Percentiles rank a stretch among this genome's conserved stretches.
Evolutionary conservation across 2,797 vertebrate species (phyloP).

Genomic region (Halcyon badia): DNA sequence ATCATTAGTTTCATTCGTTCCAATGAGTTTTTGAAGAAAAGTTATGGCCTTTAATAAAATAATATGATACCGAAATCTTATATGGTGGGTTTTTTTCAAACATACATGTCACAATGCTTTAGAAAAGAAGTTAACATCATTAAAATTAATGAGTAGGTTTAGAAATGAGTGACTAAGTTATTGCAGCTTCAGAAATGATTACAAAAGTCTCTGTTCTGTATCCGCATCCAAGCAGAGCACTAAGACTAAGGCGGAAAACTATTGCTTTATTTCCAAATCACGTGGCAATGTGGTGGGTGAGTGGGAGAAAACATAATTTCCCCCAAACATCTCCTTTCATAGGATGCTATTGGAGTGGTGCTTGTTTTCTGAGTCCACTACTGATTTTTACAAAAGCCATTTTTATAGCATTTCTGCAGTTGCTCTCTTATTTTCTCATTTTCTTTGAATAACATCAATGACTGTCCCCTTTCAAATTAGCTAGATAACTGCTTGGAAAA

Average conservation of each 20-base stretch:
- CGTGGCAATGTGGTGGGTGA: rapidly evolving
- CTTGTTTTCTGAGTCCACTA: neutral
- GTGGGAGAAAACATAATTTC: neutral
- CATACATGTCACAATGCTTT: neutral
- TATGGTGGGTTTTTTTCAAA: neutral
- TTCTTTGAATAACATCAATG: neutral
- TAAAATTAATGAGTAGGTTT: constrained; percentile 23
- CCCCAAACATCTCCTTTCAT: neutral
- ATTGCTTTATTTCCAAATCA: neutral
- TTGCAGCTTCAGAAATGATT: neutral
- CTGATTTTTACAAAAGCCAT: neutral
- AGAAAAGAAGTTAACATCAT: neutral
- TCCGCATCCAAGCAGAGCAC: neutral
- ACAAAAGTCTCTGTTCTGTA: neutral
- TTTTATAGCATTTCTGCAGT: neutral
- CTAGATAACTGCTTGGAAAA: neutral
- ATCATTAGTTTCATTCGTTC: neutral
- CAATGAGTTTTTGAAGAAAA: constrained; percentile 3
- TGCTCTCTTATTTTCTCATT: neutral
- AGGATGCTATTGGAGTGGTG: neutral
- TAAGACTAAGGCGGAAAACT: neutral
- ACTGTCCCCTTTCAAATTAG: neutral
- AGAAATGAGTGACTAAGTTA: neutral
- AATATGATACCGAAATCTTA: neutral
- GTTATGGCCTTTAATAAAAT: neutral